These are phyloP conservation scores for Cephalopterus ornatus DNA, from an alignment of 2,113 vertebrate genomes.

Conservation along the genomic window DNA sequence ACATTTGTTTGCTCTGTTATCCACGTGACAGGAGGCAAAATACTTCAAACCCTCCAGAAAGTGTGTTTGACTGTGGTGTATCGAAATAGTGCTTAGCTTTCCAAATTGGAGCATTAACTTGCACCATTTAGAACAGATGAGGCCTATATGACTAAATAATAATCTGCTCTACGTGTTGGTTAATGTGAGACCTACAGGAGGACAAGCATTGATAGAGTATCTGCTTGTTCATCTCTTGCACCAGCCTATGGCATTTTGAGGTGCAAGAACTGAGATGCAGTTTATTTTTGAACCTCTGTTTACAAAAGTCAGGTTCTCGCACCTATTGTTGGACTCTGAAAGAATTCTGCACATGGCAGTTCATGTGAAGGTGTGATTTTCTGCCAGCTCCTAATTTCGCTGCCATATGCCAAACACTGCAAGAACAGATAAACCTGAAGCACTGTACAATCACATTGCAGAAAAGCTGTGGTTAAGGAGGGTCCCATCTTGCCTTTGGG, in stretches of 20 bases:
- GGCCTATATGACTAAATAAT: not conserved
- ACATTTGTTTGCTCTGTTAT: not conserved
- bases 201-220: not conserved
- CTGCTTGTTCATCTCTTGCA: not conserved
- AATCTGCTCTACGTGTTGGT: not conserved
- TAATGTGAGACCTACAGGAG: not conserved
- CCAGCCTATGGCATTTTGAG: not conserved
- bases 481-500: not conserved
- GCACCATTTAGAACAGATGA: not conserved
- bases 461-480: not conserved
- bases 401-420: not conserved
- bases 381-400: not conserved
- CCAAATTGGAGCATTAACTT: not conserved
- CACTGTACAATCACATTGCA: accelerated
- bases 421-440: not conserved
- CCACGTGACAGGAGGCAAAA: not conserved
- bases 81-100: not conserved
- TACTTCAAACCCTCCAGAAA: not conserved
- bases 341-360: not conserved
- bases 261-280: not conserved
- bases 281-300: not conserved
- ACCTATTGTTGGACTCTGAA: not conserved
- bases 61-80: not conserved
- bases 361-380: not conserved
- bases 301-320: not conserved